Percentiles rank a stretch among this genome's conserved stretches.
Evolutionary conservation across 2,113 vertebrate species (phyloP).

Genomic region (Cryptoleucopteryx plumbea): DNA sequence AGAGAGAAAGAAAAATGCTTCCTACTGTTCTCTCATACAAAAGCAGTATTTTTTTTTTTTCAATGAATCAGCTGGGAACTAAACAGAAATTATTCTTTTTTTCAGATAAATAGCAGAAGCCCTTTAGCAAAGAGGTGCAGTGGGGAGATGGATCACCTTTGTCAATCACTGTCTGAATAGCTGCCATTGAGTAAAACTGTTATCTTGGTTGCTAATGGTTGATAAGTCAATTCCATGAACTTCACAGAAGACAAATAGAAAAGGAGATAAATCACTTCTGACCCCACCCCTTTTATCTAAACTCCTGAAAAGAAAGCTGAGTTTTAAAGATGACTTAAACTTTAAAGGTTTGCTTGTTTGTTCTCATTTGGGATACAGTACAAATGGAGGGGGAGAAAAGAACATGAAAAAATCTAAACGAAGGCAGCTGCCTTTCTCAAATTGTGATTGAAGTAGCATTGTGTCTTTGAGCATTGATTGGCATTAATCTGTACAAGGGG

Average conservation of each 20-base stretch:
- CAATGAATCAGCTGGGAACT: not conserved
- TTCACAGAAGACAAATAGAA: not conserved
- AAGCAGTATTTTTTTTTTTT: not conserved
- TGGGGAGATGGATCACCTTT: not conserved
- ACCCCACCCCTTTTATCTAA: not conserved
- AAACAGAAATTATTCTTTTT: not conserved
- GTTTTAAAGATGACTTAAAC: not conserved
- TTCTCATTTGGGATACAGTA: not conserved
- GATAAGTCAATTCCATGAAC: not conserved
- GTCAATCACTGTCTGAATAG: conserved; percentile 30
- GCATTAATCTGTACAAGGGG: not conserved
- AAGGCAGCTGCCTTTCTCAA: not conserved
- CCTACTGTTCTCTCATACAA: not conserved
- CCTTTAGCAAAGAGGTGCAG: not conserved
- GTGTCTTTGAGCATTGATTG: not conserved
- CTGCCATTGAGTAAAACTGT: conserved; percentile 1
- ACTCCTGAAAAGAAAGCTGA: not conserved
- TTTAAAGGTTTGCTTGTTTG: not conserved
- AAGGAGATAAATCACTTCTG: not conserved
- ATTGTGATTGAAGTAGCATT: not conserved
- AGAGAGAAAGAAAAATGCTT: not conserved
- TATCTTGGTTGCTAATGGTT: not conserved
- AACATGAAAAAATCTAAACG: not conserved
- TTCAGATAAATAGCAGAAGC: not conserved
- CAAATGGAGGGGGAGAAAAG: not conserved